Evolutionary conservation across 1,140 invertebrate species (phyloP).

Genomic region (Orius insidiosus): DNA sequence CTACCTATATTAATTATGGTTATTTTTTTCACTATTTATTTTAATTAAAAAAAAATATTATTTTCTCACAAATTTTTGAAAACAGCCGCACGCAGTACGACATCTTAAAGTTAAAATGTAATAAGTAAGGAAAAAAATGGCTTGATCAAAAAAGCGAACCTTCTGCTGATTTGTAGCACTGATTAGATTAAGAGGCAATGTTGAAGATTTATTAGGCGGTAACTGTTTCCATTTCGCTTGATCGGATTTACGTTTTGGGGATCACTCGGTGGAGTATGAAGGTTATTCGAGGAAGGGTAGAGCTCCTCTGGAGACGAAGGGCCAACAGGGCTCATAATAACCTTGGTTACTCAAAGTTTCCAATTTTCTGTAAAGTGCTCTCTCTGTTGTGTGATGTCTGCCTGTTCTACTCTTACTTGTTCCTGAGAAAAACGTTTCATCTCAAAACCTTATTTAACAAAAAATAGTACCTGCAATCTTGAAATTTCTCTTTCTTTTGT

Average conservation of each 20-base stretch:
- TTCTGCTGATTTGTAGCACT: conserved; percentile 73
- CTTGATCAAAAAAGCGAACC: too few species aligned
- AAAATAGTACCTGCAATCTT: conserved; percentile 32
- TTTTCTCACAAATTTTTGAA: too few species aligned
- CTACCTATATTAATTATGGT: too few species aligned
- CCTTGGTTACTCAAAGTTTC: conserved; percentile 55
- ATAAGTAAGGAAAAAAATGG: too few species aligned
- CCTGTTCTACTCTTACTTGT: conserved; percentile 51
- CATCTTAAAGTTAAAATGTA: too few species aligned
- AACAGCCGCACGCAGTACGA: too few species aligned
- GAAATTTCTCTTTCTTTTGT: conserved; percentile 36
- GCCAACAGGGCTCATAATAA: conserved; percentile 28
- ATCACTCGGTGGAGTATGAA: conserved; percentile 19
- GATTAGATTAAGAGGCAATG: conserved; percentile 52
- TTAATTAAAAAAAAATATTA: too few species aligned
- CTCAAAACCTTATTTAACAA: background rate
- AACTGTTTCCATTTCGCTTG: conserved; percentile 21
- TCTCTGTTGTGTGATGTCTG: conserved; percentile 66
- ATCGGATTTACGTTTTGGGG: conserved; percentile 20
- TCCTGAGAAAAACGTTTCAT: conserved; percentile 33
- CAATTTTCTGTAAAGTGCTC: conserved; percentile 70
- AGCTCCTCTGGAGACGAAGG: conserved; percentile 5
- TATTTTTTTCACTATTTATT: too few species aligned
- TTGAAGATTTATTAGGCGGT: conserved; percentile 18
- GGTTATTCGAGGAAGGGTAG: too few species aligned